Evolutionary conservation across 2,888 invertebrate species (phyloP).

Genomic region (Patella pellucida): DNA sequence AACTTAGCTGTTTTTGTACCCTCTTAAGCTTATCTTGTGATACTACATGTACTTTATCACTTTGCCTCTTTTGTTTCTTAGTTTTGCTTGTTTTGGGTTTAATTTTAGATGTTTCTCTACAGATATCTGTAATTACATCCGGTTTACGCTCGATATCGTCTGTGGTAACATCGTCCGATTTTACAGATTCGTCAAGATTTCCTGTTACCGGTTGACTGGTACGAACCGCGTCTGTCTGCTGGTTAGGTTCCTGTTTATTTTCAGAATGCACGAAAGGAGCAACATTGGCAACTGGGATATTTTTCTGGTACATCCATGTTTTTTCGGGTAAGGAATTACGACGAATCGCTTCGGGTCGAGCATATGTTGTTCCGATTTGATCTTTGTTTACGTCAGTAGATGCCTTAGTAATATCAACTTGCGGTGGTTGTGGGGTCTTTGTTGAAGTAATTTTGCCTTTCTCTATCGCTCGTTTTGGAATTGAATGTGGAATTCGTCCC

Average conservation of each 20-base stretch:
- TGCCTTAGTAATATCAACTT: not conserved
- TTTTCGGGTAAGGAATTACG: constrained; percentile 33
- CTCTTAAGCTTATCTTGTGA: not conserved
- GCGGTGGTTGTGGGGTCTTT: constrained; percentile 7
- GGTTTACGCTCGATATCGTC: constrained; percentile 9
- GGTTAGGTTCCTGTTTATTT: constrained; percentile 19
- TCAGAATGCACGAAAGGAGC: constrained; percentile 53
- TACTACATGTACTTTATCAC: not conserved
- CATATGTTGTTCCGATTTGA: not conserved
- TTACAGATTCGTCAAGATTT: not conserved
- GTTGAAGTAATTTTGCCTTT: not conserved
- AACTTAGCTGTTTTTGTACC: not conserved
- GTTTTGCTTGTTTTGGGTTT: not conserved
- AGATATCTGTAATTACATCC: not conserved
- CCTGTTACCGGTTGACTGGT: constrained; percentile 4
- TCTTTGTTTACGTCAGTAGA: not conserved
- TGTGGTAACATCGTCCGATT: constrained; percentile 8
- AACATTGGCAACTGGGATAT: constrained; percentile 61
- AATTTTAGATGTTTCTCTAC: not conserved
- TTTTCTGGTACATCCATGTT: constrained; percentile 40
- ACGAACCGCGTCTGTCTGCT: constrained; percentile 7
- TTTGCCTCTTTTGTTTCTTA: constrained; percentile 12
- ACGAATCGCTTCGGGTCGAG: constrained; percentile 30
- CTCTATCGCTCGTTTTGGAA: constrained; percentile 6
- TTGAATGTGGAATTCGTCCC: not conserved